Percentiles rank a stretch among this genome's conserved stretches.
phyloP scores from a whole-genome alignment of 2,113 vertebrate species.

The Charina bottae region DNA sequence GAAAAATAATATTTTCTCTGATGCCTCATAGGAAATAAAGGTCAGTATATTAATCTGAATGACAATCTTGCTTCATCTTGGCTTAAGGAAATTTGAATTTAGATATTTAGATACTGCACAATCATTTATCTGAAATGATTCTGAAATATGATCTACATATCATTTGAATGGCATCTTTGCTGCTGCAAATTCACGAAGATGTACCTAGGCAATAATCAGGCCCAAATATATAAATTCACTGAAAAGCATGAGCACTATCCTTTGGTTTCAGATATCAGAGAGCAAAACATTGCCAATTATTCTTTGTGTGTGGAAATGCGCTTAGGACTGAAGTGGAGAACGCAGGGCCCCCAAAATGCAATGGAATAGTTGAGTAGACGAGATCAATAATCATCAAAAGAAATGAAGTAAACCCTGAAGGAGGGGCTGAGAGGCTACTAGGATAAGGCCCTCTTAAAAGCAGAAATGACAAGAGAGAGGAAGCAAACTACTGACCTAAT shows the following conservation, averaged over 20 bases:
- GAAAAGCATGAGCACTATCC: background rate
- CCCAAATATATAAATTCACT: background rate
- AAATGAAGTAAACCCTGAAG: background rate
- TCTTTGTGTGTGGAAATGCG: background rate
- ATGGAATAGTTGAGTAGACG: background rate
- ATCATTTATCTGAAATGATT: background rate
- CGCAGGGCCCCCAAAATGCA: background rate
- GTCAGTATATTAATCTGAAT: background rate
- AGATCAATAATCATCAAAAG: slow-evolving; percentile 7
- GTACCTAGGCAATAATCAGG: background rate
- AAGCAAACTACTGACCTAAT: slow-evolving; percentile 10
- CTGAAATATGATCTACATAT: background rate
- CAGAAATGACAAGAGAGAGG: slow-evolving; percentile 27
- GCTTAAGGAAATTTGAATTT: background rate
- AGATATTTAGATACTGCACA: background rate
- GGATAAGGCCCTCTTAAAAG: background rate
- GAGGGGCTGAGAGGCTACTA: background rate
- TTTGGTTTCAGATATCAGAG: background rate
- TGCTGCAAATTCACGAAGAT: background rate
- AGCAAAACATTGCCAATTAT: background rate
- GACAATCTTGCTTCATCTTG: background rate
- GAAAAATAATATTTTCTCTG: background rate
- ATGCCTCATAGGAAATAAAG: background rate
- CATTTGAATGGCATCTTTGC: background rate
- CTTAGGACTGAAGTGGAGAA: background rate